Evolutionary conservation across 2,888 invertebrate species (phyloP).

Genomic region (Argyra leucocephala): DNA sequence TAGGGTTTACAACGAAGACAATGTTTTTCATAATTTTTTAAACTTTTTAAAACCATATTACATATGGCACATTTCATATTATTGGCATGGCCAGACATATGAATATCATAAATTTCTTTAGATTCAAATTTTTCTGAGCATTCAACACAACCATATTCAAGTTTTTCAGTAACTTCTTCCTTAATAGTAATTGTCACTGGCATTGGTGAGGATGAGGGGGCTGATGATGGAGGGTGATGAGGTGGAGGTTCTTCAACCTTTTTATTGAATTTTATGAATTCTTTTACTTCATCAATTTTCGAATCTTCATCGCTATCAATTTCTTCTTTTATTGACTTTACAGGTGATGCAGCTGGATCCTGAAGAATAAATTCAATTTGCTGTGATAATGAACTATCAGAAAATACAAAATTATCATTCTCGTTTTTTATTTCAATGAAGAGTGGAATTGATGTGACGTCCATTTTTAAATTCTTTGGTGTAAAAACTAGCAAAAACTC

Average conservation of each 20-base stretch:
- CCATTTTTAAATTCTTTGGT: conserved; percentile 18
- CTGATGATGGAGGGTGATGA: not conserved
- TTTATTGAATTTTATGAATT: conserved; percentile 12
- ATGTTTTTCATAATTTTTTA: conserved; percentile 43
- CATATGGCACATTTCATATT: conserved; percentile 44
- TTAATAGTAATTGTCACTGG: not conserved
- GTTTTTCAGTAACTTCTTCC: conserved; percentile 2
- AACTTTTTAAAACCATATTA: conserved; percentile 41
- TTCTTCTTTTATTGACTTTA: conserved; percentile 16
- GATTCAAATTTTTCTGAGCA: conserved; percentile 41
- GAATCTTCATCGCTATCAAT: not conserved
- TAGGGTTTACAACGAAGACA: conserved; percentile 43
- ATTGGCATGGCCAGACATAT: conserved; percentile 41
- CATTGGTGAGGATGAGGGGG: not conserved
- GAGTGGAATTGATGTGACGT: conserved; percentile 24
- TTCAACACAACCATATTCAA: conserved; percentile 29
- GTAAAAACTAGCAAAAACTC: conserved; percentile 3
- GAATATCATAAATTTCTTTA: conserved; percentile 40
- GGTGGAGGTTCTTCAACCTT: conserved; percentile 7
- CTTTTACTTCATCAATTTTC: conserved; percentile 9
- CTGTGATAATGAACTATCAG: conserved; percentile 42
- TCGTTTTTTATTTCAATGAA: conserved; percentile 29
- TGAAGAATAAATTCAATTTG: conserved; percentile 44
- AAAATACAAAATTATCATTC: conserved; percentile 40
- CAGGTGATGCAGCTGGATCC: conserved; percentile 33